Conservation (phyloP, 2,888 invertebrate genomes). For the Trissoscelio sp. region DNA sequence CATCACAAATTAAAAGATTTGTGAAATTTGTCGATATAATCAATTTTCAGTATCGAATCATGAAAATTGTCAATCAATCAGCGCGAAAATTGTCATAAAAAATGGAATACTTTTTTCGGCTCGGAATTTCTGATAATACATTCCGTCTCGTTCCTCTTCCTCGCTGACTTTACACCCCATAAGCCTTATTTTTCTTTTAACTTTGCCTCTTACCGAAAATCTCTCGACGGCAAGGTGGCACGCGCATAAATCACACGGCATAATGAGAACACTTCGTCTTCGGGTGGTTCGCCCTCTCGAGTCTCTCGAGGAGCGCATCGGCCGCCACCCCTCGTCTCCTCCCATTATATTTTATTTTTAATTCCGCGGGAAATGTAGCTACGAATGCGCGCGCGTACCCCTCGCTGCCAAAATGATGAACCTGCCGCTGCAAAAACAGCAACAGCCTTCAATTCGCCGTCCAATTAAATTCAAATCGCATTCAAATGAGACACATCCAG, state of each 20-base stretch:
- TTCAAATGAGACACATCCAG: conserved; percentile 49
- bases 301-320: conserved; percentile 74
- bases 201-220: conserved; percentile 82
- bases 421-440: conserved; percentile 33
- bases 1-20: too few species aligned
- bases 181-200: conserved; percentile 84
- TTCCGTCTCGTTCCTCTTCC: conserved; percentile 68
- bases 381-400: conserved; percentile 17
- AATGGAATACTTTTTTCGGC: conserved; percentile 36
- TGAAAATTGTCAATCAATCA: too few species aligned
- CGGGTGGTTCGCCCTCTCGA: conserved; percentile 76
- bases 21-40: too few species aligned
- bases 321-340: conserved; percentile 53
- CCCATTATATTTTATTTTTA: conserved; percentile 76
- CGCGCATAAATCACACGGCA: conserved; percentile 82
- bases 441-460: conserved; percentile 49
- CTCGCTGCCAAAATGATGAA: conserved; percentile 41
- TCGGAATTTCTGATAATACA: conserved; percentile 68
- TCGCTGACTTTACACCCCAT: conserved; percentile 81
- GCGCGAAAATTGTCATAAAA: too few species aligned
- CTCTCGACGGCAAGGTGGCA: conserved; percentile 77
- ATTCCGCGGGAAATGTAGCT: conserved; percentile 68
- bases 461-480: conserved; percentile 63
- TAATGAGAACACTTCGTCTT: conserved; percentile 83
- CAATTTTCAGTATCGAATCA: too few species aligned